Conservation (phyloP, 2,113 vertebrate species). For the Hyaena hyaena region DNA sequence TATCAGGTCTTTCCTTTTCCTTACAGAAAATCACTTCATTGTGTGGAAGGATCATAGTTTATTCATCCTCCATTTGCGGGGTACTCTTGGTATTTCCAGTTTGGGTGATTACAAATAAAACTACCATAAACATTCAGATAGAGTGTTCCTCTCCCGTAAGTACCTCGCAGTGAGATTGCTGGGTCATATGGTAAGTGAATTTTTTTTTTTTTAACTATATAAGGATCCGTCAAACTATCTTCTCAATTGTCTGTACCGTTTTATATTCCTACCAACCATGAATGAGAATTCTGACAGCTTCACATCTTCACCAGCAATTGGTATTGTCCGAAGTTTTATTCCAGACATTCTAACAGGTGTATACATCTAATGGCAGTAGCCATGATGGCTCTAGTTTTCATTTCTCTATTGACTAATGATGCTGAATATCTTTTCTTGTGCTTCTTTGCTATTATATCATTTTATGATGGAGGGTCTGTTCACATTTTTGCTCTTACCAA, state of each 20-base stretch:
- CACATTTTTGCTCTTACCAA: neutral
- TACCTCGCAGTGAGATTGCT: neutral
- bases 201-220: neutral
- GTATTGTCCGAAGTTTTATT: neutral
- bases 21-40: neutral
- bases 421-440: neutral
- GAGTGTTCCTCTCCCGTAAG: neutral
- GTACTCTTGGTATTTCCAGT: neutral
- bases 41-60: neutral
- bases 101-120: neutral
- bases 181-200: neutral
- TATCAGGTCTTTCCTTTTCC: neutral
- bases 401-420: neutral
- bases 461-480: neutral
- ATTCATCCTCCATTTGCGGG: constrained; percentile 18
- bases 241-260: neutral
- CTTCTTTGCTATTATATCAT: neutral
- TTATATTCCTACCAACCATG: neutral
- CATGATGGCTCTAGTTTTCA: neutral
- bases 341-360: neutral
- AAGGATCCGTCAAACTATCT: neutral
- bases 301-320: neutral
- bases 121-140: neutral
- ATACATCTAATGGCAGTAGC: neutral
- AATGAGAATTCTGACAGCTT: neutral